Evolutionary conservation across 2,888 invertebrate species (phyloP), one percentile per base, ranked within the genome.

Genomic region (Pristionchus japonicus): DNA sequence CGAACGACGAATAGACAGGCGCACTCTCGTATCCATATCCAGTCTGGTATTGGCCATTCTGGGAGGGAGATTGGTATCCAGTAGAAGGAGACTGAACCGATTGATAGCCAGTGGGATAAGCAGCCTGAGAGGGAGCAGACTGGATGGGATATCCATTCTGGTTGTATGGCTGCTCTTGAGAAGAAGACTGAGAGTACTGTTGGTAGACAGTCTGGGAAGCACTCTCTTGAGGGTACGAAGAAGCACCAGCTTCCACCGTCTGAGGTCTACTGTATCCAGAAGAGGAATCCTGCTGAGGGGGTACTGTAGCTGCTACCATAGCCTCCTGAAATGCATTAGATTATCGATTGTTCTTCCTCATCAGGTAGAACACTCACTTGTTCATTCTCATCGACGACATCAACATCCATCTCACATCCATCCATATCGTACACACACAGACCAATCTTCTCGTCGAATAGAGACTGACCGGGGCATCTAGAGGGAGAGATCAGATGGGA

Each of bases 371-470:
- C 37, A 74, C 74, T 74, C 49, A 37, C 82, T 27, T 82, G n/a
- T 57, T 84, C 84, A 49, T 17, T 52, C 11, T 7, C 43, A 23
- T 84, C 84, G 23, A 67, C 47, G 17, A 80, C 80, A 23, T 86
- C 87, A 70, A 64, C 52, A 57, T 80, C 80, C 70, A 90, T 89
- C 80, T 90, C 88, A 74, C 91, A 91, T 70, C 89, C 87, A 43
- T 89, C 89, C 31, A 90, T 74, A 70, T 90, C 90, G 88, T 89
- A 92, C 20, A 92, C 90, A 86, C 92, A 92, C 61, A 92, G 80
- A 31, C 89, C 87, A 70, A 91, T 85, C 11, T 88, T 77, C 0
- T 89, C 82, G 49, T 92, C 91, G 85, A 91, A 92, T 9, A 92
- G 86, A 6, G 92, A 90, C 64, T 89, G 87, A n/a, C 88, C 89